These are phyloP conservation scores for Haliclystus octoradiatus DNA, from an alignment of 30 jellyfish, hydroid and myxozoan species.

Conservation along the genomic window DNA sequence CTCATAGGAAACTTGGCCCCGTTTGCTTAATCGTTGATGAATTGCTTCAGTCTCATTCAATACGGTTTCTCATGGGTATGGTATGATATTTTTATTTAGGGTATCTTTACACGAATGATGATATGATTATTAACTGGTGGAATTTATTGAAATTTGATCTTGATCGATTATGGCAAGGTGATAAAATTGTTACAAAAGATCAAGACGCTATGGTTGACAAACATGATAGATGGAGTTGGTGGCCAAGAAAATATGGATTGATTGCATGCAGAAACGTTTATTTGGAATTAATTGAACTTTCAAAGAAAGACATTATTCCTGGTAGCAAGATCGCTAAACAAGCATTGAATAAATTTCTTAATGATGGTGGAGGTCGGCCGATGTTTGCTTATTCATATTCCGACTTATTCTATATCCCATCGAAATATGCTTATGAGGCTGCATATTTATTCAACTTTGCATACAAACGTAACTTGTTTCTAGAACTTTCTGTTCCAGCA, in stretches of 20 bases:
- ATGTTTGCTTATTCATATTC: constrained; percentile 96
- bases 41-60: too few species aligned
- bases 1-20: too few species aligned
- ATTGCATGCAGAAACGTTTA: constrained; percentile 54
- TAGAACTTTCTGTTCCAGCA: constrained; percentile 68
- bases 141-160: constrained; percentile 43
- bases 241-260: constrained; percentile 59
- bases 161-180: constrained; percentile 87
- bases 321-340: constrained; percentile 4
- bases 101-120: constrained; percentile 72
- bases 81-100: constrained; percentile 26
- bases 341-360: constrained; percentile 28
- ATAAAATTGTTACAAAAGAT: constrained; percentile 45
- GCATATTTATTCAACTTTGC: constrained; percentile 22
- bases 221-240: constrained; percentile 81
- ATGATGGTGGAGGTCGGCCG: constrained; percentile 74
- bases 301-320: constrained; percentile 5
- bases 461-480: constrained; percentile 27
- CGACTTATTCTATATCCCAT: constrained; percentile 85
- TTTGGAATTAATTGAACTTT: constrained; percentile 15
- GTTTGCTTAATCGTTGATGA: too few species aligned
- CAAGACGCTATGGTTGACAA: constrained; percentile 61
- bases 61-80: too few species aligned
- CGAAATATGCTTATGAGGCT: constrained; percentile 24
- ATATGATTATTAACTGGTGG: constrained; percentile 95